Evolutionary conservation across 2,797 vertebrate species (phyloP).

Genomic region (Cheirogaleus major): DNA sequence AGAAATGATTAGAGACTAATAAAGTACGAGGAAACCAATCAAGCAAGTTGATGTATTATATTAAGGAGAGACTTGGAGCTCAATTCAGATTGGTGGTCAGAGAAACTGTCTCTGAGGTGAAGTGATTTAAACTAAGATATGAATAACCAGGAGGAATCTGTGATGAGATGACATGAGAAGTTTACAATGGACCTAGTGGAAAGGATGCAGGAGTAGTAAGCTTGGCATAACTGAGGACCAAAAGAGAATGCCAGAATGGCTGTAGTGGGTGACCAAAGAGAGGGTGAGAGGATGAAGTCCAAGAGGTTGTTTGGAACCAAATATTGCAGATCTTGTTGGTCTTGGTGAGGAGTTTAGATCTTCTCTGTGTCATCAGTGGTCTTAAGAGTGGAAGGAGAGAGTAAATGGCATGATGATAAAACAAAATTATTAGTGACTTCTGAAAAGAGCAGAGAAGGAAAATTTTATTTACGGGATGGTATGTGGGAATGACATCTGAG

Average conservation of each 20-base stretch:
- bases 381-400: not conserved
- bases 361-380: not conserved
- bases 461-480: fast-evolving
- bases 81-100: not conserved
- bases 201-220: fast-evolving
- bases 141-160: not conserved
- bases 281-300: fast-evolving
- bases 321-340: not conserved
- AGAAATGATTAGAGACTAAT: not conserved
- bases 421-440: not conserved
- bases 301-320: not conserved
- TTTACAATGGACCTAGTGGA: not conserved
- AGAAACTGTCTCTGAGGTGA: not conserved
- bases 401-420: not conserved
- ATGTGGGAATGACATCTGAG: not conserved
- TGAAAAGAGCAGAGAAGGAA: not conserved
- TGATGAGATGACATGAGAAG: not conserved
- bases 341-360: too few species aligned
- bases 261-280: fast-evolving
- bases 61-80: not conserved
- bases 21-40: not conserved
- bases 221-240: too few species aligned
- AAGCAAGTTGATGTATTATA: not conserved
- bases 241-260: fast-evolving
- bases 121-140: not conserved